Conservation (phyloP, 2,113 vertebrate genomes). For the Haliaeetus leucogaster region DNA sequence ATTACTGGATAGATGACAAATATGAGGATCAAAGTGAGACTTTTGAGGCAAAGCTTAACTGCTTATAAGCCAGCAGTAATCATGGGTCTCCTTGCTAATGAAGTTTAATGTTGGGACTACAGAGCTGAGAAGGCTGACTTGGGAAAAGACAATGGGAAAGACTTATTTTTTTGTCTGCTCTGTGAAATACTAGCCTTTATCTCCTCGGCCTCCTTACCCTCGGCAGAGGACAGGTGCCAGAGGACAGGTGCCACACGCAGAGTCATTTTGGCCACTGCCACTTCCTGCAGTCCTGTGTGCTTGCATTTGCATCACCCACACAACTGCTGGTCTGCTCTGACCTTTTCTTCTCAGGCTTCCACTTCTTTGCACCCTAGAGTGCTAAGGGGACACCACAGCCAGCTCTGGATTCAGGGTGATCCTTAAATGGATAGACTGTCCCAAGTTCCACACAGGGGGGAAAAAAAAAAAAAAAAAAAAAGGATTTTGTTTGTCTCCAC, state of each 20-base stretch:
- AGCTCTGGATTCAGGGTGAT: background rate
- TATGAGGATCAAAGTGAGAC: background rate
- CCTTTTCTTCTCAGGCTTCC: background rate
- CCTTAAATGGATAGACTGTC: background rate
- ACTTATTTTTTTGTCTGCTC: background rate
- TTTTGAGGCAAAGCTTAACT: background rate
- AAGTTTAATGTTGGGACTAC: background rate
- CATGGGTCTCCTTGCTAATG: background rate
- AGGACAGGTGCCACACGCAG: accelerated
- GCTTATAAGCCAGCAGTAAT: background rate
- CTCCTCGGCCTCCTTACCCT: background rate
- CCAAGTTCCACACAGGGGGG: background rate
- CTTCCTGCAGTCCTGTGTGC: background rate
- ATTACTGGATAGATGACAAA: background rate
- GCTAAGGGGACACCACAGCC: background rate
- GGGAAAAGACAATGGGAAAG: background rate
- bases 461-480: too few relatives aligned
- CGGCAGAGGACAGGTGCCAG: background rate
- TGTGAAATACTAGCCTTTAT: background rate
- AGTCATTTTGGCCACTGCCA: background rate
- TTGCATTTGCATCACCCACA: background rate
- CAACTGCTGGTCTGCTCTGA: background rate
- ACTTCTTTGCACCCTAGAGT: background rate
- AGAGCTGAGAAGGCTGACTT: background rate
- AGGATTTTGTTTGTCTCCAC: background rate